Evolutionary conservation across 2,113 vertebrate species (phyloP).

Genomic region (Apodemus speciosus): DNA sequence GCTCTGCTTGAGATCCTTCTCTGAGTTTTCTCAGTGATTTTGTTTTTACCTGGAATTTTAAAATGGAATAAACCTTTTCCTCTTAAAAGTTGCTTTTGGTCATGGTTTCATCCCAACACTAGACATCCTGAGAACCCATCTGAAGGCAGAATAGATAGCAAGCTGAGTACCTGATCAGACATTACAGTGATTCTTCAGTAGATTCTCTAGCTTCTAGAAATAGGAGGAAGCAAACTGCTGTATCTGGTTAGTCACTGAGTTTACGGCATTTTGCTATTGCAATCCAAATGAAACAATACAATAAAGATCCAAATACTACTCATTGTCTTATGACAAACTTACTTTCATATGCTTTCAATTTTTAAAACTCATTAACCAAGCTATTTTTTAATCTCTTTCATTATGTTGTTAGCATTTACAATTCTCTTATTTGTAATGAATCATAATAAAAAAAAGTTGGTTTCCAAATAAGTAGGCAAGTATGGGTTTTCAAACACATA

Average conservation of each 20-base stretch:
- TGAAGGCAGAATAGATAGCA: no score
- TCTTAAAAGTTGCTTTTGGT: neutral
- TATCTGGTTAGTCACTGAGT: neutral
- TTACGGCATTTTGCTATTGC: neutral
- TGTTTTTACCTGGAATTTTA: neutral
- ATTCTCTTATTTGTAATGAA: no score
- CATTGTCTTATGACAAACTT: neutral
- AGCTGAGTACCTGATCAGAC: no score
- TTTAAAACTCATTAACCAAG: neutral
- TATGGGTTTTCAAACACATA: neutral
- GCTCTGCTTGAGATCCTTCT: neutral
- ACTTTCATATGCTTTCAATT: neutral
- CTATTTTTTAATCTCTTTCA: neutral
- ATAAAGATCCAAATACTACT: neutral
- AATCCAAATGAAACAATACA: neutral
- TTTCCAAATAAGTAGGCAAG: neutral
- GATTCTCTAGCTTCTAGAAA: neutral
- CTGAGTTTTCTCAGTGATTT: neutral
- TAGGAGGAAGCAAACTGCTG: neutral
- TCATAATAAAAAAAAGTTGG: neutral
- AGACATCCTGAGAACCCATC: no score
- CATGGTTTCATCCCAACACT: neutral
- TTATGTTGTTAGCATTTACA: neutral
- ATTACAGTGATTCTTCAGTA: no score
- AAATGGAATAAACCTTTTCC: neutral